A percentile compares a stretch with the other conserved stretches of the same genome.
phyloP scores from a whole-genome alignment of 2,797 vertebrate species.

The Sebastes hubbsi region DNA sequence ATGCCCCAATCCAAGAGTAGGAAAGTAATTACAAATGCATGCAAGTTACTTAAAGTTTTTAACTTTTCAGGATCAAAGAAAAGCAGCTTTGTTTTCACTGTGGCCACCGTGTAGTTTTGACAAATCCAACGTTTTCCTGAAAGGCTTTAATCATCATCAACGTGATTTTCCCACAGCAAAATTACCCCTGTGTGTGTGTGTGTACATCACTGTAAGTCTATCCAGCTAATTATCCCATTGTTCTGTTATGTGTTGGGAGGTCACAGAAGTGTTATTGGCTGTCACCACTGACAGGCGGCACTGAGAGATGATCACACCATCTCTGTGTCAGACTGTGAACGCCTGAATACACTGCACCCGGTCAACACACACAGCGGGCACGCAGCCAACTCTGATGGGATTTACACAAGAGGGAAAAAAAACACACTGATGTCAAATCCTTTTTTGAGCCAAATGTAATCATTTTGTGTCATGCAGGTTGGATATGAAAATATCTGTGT shows the following conservation, averaged over 20 bases:
- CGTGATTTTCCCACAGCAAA: background rate
- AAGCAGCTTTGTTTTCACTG: background rate
- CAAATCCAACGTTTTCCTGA: background rate
- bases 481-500: conserved; percentile 41
- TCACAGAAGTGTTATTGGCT: conserved; percentile 62
- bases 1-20: background rate
- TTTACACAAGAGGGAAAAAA: conserved; percentile 41
- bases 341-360: conserved; percentile 15
- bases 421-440: conserved; percentile 37
- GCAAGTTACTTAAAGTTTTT: too few relatives aligned
- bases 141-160: background rate
- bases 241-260: conserved; percentile 48
- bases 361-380: conserved; percentile 40
- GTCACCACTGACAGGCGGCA: conserved; percentile 54
- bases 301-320: conserved; percentile 52
- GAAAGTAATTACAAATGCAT: background rate
- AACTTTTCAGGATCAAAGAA: background rate
- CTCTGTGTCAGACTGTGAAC: conserved; percentile 18
- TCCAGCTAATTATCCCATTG: conserved; percentile 58
- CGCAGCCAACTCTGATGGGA: conserved; percentile 35
- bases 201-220: conserved; percentile 7
- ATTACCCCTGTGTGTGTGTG: background rate
- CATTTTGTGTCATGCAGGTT: conserved; percentile 34
- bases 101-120: background rate
- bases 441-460: conserved; percentile 47